Percentiles rank a stretch among this genome's conserved stretches.
Conservation (phyloP, 2,797 vertebrate species). For the Chrysocyon brachyurus region DNA sequence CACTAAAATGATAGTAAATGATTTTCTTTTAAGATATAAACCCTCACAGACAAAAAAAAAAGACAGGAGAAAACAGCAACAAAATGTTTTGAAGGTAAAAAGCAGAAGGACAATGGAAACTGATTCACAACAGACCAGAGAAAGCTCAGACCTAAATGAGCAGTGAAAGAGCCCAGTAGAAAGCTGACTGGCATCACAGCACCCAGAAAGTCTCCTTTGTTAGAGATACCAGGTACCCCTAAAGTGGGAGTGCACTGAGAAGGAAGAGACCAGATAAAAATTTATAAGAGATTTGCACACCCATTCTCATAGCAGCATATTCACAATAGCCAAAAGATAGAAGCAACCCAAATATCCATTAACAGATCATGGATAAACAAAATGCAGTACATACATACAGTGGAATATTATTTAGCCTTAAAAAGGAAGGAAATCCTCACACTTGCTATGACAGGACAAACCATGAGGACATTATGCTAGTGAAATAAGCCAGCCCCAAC, state of each 20-base stretch:
- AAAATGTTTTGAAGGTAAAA: conserved; percentile 38
- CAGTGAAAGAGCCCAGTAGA: neutral
- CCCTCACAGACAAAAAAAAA: neutral
- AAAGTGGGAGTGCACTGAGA: neutral
- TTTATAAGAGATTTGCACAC: neutral
- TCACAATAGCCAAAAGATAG: neutral
- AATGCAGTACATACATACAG: neutral
- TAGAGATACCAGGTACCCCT: neutral
- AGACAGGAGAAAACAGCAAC: neutral
- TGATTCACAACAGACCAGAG: neutral
- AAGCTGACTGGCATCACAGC: neutral
- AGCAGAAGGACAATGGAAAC: neutral
- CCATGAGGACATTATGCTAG: neutral
- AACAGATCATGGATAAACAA: neutral
- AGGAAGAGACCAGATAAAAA: neutral
- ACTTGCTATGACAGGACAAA: neutral
- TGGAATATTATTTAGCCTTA: neutral
- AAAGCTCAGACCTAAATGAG: neutral
- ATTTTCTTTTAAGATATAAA: conserved; percentile 25
- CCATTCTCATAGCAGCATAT: neutral
- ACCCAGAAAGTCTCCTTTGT: neutral
- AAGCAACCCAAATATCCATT: neutral
- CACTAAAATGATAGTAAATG: neutral
- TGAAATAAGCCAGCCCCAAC: neutral
- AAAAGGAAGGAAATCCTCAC: neutral